Conservation (phyloP, 2,888 invertebrate genomes). For the Meiosimyza platycephala region DNA sequence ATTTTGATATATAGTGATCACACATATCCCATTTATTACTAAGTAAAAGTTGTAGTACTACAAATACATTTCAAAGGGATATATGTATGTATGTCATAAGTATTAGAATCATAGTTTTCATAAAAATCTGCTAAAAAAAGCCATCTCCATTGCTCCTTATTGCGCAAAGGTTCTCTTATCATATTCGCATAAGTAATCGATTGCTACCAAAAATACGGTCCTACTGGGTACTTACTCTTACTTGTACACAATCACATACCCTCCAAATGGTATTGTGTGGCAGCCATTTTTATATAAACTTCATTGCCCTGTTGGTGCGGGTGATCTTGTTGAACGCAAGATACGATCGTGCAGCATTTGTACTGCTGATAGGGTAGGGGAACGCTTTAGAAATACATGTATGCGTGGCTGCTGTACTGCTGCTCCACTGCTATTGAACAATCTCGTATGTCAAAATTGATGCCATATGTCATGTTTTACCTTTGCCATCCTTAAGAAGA, state of each 20-base stretch:
- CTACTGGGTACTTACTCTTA: background rate
- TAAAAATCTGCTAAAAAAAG: too few species aligned
- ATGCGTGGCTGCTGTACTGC: background rate
- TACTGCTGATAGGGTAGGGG: background rate
- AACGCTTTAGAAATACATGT: background rate
- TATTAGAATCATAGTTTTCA: too few species aligned
- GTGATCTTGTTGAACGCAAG: slow-evolving; percentile 17
- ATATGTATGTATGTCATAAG: too few species aligned
- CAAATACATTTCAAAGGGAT: too few species aligned
- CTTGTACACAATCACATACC: background rate
- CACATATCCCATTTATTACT: too few species aligned
- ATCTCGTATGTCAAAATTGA: slow-evolving; percentile 40
- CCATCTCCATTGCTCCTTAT: too few species aligned
- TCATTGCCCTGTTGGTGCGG: slow-evolving; percentile 13
- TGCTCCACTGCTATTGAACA: slow-evolving; percentile 5
- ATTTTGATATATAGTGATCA: too few species aligned
- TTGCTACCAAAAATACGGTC: background rate
- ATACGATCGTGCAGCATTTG: background rate
- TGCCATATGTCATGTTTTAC: slow-evolving; percentile 42
- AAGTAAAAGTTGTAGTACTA: too few species aligned
- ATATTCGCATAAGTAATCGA: too few species aligned
- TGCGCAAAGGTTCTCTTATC: too few species aligned
- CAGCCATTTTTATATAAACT: slow-evolving; percentile 6
- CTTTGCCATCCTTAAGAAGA: slow-evolving; percentile 27
- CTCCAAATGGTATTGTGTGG: background rate